These are phyloP conservation scores for Paedocypris micromegethes DNA, from an alignment of 2,797 vertebrate genomes.

Conservation along the genomic window DNA sequence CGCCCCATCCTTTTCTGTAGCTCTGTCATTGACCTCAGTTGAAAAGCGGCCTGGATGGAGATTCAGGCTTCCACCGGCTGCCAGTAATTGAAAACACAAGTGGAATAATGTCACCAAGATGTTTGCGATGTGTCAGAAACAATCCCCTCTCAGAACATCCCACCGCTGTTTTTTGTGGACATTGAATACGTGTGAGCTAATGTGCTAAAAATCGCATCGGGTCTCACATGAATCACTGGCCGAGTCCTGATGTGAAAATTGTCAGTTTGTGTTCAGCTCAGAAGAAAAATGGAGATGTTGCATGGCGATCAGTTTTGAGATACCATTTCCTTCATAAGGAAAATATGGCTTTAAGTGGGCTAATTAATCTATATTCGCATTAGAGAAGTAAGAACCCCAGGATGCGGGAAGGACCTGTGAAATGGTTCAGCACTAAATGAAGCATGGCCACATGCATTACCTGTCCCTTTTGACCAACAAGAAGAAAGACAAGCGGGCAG, in stretches of 20 bases:
- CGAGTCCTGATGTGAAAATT: conserved; percentile 17
- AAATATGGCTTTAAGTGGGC: conserved; percentile 32
- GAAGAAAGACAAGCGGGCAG: conserved; percentile 27
- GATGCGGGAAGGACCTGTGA: conserved; percentile 35
- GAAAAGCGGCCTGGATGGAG: conserved; percentile 33
- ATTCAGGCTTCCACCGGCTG: conserved; percentile 36
- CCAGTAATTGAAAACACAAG: conserved; percentile 55
- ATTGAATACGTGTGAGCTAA: conserved; percentile 30
- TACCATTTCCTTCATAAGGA: conserved; percentile 19
- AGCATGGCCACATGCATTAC: conserved; percentile 37
- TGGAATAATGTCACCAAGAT: conserved; percentile 59
- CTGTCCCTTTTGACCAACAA: conserved; percentile 32
- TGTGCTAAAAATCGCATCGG: conserved; percentile 30
- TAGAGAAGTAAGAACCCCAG: not conserved
- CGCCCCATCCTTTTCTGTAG: conserved; percentile 28
- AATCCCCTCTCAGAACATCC: conserved; percentile 35
- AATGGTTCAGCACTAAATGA: conserved; percentile 45
- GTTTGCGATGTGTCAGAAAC: conserved; percentile 50
- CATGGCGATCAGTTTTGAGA: conserved; percentile 17
- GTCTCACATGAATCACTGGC: conserved; percentile 48
- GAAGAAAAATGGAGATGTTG: conserved; percentile 8
- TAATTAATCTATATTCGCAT: conserved; percentile 36
- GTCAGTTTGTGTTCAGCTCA: conserved; percentile 18
- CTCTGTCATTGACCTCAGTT: conserved; percentile 44
- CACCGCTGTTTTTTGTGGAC: conserved; percentile 19